Percentiles rank a stretch among this genome's conserved stretches.
phyloP scores from a whole-genome alignment of 1,140 invertebrate genomes.

The Aporrectodea caliginosa region DNA sequence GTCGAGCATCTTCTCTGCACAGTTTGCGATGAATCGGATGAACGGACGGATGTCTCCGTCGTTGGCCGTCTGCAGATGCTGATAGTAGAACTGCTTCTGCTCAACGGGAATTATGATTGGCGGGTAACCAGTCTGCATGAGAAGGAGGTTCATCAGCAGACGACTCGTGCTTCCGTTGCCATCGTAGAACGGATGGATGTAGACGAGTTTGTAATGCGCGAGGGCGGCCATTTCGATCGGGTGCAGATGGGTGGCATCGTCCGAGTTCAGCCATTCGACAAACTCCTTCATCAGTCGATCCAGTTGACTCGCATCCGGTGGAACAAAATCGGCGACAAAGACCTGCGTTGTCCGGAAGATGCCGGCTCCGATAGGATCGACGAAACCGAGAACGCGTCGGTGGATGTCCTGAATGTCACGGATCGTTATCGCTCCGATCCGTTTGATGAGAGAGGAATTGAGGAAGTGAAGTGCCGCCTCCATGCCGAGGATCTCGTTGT shows the following conservation, averaged over 20 bases:
- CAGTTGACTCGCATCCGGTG: constrained; percentile 77
- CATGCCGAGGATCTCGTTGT: constrained; percentile 77
- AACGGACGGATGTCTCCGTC: constrained; percentile 66
- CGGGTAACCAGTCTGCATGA: constrained; percentile 97
- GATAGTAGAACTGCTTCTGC: constrained; percentile 72
- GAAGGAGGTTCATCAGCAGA: constrained; percentile 90
- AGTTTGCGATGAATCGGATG: constrained; percentile 85
- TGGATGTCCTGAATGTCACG: constrained; percentile 91
- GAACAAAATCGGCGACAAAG: constrained; percentile 85
- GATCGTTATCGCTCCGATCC: constrained; percentile 67
- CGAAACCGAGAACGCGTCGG: constrained; percentile 83
- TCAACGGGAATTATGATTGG: constrained; percentile 92
- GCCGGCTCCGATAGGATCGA: constrained; percentile 63
- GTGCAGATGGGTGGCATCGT: constrained; percentile 69
- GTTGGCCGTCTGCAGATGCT: constrained; percentile 82
- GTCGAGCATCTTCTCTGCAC: constrained; percentile 88
- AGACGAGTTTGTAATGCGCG: constrained; percentile 93
- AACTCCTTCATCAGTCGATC: constrained; percentile 80
- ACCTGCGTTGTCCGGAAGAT: constrained; percentile 62
- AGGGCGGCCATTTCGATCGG: constrained; percentile 77
- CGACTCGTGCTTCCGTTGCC: constrained; percentile 92
- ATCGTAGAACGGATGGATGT: constrained; percentile 72
- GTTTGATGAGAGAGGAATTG: constrained; percentile 75
- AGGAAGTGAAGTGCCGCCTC: constrained; percentile 93
- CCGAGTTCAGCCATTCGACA: constrained; percentile 80